Base-by-base conservation (phyloP, 2,113 vertebrate genomes). In the Microcebus griseorufus region DNA sequence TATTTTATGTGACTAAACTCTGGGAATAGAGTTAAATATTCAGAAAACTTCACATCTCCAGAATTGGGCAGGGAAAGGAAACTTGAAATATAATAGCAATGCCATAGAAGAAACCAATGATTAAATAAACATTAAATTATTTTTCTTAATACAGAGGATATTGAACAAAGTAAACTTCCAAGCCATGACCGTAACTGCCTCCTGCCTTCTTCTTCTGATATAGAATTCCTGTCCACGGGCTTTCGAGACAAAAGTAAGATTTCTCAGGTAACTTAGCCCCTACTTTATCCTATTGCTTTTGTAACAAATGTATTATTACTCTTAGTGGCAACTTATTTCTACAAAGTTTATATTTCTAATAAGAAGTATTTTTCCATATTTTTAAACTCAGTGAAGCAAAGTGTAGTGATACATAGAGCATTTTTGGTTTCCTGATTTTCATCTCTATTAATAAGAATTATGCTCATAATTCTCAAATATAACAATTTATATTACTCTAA, bases 201-300 rank as follows among this genome's bases (percentile, higher is more conserved):
- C 17, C 6, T 4, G n/a, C 0, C 0, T 53, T 0, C 6, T 8
- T 0, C 20, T 9, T 34, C 25, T 8, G 91, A 89, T 1, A 2
- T 6, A 1, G 93, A 97, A 17, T 62, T 91, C 6, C 62, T 20
- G 22, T 48, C 45, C 12, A 82, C 12, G n/a, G 0, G 23, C 27
- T 69, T 94, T 6, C 73, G 82, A 81, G 64, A 96, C n/a, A 95
- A 62, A 92, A 27, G 0, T 23, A 86, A 92, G 93, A 88, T 98
- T 45, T 87, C 93, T 62, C 94, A 84, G 98, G 98, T 97, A 96
- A 60, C 17, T 45, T 45, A 42, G 22, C 16, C 23, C 29, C 7
- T 0, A 2, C 20, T 87, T 88, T 42, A 17, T 37, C 39, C 42
- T n/a, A 16, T n/a, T 5, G 16, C 9, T 79, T 81, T 70, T 73